phyloP scores from a whole-genome alignment of 2,113 vertebrate genomes.

The Nycticryphes semicollaris region DNA sequence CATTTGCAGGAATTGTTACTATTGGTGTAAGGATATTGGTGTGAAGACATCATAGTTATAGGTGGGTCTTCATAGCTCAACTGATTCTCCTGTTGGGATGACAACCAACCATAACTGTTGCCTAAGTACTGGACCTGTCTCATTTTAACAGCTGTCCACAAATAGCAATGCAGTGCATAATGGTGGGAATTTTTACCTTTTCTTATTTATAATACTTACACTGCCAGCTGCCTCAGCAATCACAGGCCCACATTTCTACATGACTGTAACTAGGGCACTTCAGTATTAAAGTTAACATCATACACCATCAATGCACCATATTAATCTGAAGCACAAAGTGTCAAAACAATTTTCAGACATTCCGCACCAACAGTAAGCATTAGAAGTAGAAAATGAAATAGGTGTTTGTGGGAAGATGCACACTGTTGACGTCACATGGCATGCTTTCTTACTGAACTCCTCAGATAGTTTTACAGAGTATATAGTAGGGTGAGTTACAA shows the following conservation, averaged over 20 bases:
- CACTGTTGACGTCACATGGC: rapidly evolving
- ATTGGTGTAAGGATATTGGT: not conserved
- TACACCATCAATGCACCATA: not conserved
- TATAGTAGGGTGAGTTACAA: not conserved
- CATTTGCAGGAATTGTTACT: not conserved
- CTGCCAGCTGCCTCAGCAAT: not conserved
- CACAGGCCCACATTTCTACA: not conserved
- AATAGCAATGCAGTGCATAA: not conserved
- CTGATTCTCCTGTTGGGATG: not conserved
- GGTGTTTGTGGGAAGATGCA: not conserved
- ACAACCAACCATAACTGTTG: not conserved
- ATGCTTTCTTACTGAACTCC: not conserved
- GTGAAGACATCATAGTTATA: not conserved
- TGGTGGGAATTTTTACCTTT: not conserved
- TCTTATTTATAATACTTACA: not conserved
- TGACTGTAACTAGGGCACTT: not conserved
- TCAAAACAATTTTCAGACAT: not conserved
- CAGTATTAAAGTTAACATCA: not conserved
- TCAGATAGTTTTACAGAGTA: not conserved
- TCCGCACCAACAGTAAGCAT: not conserved
- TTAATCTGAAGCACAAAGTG: not conserved
- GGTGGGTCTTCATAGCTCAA: not conserved
- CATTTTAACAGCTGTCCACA: not conserved
- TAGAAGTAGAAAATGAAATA: not conserved
- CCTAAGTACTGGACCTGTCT: not conserved